Conservation (phyloP, 2,888 invertebrate species). For the Tinea pellionella region DNA sequence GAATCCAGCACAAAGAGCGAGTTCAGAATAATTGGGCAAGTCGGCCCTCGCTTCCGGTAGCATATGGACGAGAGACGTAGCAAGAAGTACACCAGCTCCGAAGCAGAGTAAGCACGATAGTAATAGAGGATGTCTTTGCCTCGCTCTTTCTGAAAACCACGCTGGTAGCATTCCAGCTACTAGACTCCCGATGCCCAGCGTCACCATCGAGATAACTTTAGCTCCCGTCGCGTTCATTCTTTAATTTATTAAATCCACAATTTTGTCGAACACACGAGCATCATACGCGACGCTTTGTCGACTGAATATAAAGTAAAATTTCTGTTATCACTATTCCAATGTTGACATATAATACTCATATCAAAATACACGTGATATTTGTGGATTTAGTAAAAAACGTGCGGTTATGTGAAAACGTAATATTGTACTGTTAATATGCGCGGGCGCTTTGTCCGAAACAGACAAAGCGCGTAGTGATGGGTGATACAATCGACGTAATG, state of each 20-base stretch:
- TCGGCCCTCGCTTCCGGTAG: slow-evolving; percentile 80
- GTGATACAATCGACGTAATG: not conserved
- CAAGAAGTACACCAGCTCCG: slow-evolving; percentile 83
- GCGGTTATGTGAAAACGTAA: not conserved
- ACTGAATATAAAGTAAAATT: slow-evolving; percentile 19
- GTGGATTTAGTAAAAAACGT: not conserved
- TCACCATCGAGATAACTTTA: slow-evolving; percentile 74
- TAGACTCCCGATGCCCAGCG: slow-evolving; percentile 77
- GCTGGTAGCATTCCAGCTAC: slow-evolving; percentile 77
- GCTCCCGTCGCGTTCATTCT: slow-evolving; percentile 65
- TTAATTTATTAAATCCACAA: slow-evolving; percentile 14
- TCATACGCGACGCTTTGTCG: slow-evolving; percentile 18
- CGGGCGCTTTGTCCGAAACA: not conserved
- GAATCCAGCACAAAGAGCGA: slow-evolving; percentile 76
- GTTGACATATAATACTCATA: not conserved
- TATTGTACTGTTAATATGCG: not conserved
- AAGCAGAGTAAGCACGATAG: slow-evolving; percentile 80
- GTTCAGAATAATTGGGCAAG: slow-evolving; percentile 71
- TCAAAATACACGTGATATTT: not conserved
- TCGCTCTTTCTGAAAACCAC: slow-evolving; percentile 69
- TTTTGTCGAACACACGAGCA: slow-evolving; percentile 3
- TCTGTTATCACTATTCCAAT: not conserved
- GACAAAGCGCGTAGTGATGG: not conserved
- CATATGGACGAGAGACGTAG: slow-evolving; percentile 83
- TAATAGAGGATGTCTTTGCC: slow-evolving; percentile 70